Evolutionary conservation across 1,140 invertebrate species (phyloP).

Genomic region (Nautilus pompilius): DNA sequence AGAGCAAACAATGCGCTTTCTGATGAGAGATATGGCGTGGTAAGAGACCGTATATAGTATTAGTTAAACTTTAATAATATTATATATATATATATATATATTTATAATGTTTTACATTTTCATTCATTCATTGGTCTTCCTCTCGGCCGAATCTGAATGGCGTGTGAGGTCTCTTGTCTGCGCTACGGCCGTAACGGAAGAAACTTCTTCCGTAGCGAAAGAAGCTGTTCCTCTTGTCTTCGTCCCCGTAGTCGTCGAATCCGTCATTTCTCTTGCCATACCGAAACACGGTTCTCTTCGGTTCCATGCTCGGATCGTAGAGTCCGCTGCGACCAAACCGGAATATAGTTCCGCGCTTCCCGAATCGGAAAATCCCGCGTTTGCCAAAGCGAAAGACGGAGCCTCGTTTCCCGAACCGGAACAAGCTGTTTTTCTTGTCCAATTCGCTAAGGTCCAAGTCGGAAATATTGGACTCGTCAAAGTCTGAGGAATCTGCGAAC

Average conservation of each 20-base stretch:
- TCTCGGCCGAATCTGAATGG: constrained; percentile 21
- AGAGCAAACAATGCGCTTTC: too few relatives aligned
- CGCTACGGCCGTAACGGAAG: constrained; percentile 1
- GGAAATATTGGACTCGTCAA: neutral
- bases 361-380: constrained; percentile 22
- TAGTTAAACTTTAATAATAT: too few relatives aligned
- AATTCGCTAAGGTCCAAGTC: constrained; percentile 6
- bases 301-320: constrained; percentile 1
- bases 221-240: constrained; percentile 11
- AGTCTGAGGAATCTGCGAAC: neutral
- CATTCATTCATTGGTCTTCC: constrained; percentile 4
- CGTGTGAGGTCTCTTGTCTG: constrained; percentile 12
- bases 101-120: neutral
- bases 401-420: constrained; percentile 25
- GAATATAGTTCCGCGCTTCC: constrained; percentile 5
- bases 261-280: constrained; percentile 9
- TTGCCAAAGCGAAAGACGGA: constrained; percentile 24
- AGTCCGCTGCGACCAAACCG: neutral
- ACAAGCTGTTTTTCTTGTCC: constrained; percentile 21
- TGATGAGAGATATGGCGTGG: too few relatives aligned
- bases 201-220: constrained; percentile 13
- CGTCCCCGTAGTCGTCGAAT: constrained; percentile 2
- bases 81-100: too few relatives aligned
- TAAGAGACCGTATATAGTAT: too few relatives aligned
- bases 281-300: constrained; percentile 14